Base-by-base conservation (phyloP, 2,113 vertebrate genomes). In the Plecturocebus donacophilus region DNA sequence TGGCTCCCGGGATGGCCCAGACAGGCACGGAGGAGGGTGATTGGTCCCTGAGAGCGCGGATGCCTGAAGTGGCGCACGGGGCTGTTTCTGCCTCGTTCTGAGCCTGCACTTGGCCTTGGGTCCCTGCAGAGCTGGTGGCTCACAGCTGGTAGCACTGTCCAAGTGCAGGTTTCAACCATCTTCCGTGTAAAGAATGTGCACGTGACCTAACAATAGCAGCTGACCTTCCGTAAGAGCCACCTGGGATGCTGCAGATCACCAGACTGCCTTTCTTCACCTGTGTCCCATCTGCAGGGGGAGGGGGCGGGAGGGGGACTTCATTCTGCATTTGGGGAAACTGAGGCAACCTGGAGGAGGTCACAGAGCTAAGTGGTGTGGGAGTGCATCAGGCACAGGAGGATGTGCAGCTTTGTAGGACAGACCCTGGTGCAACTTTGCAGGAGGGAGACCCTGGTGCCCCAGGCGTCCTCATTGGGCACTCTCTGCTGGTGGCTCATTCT, bases 181-280 rank as follows among this genome's bases (percentile, higher is more conserved):
- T 21, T 11, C n/a, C 6, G 17, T 0, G 5, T 42, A 21, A 52
- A 58, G 19, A 25, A 0, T 7, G 6, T 2, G 12, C 76, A 10
- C 0, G 0, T 17, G 49, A 32, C 21, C 0, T 32, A 5, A 38
- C 64, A 9, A 35, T 1, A 13, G 40, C 2, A 7, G 45, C 32
- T 32, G 52, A 20, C 64, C 0, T 11, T 6, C 12, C 3, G 1
- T 1, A 19, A 14, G 21, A 3, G 10, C 1, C 9, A 38, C 1
- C 6, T 10, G 66, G 35, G 32, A 6, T 5, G 66, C 5, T 1
- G 1, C n/a, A 27, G 3, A 1, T 0, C 8, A 7, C 52, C 3
- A 38, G 13, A 1, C 0, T 0, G 0, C 5, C 9, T 35, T 32
- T 38, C 56, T 52, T 17, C n/a, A 0, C 61, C 61, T 6, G 27